Evolutionary conservation across 2,113 vertebrate genomes (phyloP), one percentile per base, ranked within the genome.

Genomic region (Siniperca knerii): DNA sequence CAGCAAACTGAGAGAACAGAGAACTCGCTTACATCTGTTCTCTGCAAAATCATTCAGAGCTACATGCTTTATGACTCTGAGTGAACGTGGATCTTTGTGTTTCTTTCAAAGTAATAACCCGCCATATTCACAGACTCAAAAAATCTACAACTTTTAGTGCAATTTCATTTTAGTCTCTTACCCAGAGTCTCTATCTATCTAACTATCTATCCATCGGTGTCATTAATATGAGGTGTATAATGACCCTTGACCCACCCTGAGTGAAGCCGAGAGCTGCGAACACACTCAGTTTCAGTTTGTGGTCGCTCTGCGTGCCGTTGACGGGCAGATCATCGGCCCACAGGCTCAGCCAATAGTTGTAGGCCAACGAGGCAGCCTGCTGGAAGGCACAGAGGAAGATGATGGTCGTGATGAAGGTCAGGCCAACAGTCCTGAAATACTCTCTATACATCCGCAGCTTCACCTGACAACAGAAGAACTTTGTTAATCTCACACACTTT

Each of bases 321-420:
- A 91, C 62, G 0, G 92, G 58, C 0, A 94, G 92, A 75, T 97
- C 96, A 0, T 96, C 96, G 0, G 97, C 90, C 97, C 97, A 98
- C 16, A 96, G 81, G 88, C 97, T 97, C 83, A 98, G 96, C 97
- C 97, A 98, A 81, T 97, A 97, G 79, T 94, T 96, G 13, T 95
- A 94, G 29, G 93, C 92, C 89, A 97, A 95, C 0, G 97, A 97
- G 18, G 96, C 40, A 0, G 92, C 94, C 90, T 98, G 97, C 93
- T 98, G 97, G 92, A 95, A 94, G 1, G 89, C 37, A 77, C 96
- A 97, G 78, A 96, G 81, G 85, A 97, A 89, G 2, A 96, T 4
- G 0, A 90, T 84, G 71, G 81, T 94, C 44, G 79, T 67, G 42
- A 96, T 96, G 65, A 97, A 78, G 0, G 91, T 90, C 13, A 65